Evolutionary conservation across 1,140 invertebrate species (phyloP).

Genomic region (Leptopilina clavipes): DNA sequence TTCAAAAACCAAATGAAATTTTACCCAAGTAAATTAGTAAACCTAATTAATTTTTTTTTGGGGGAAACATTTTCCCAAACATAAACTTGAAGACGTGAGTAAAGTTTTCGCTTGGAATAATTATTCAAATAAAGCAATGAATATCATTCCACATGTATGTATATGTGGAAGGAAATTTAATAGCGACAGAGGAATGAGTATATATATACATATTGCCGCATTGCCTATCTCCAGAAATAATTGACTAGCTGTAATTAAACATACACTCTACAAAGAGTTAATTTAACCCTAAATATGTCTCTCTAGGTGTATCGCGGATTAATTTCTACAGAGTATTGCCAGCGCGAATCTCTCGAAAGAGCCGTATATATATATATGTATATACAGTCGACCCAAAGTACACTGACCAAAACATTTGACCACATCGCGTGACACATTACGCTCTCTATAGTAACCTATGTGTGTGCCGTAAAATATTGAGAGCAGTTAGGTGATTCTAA

Average conservation of each 20-base stretch:
- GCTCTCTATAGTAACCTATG: not conserved
- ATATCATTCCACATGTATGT: not conserved
- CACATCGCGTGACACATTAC: conserved; percentile 51
- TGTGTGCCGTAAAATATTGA: conserved; percentile 56
- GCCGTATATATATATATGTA: too few relatives aligned
- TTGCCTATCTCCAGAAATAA: not conserved
- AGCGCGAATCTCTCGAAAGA: not conserved
- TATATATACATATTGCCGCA: too few relatives aligned
- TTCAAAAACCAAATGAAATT: too few relatives aligned
- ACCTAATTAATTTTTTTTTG: too few relatives aligned
- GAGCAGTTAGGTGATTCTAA: conserved; percentile 53
- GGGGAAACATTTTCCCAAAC: not conserved
- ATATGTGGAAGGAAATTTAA: not conserved
- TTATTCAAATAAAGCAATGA: conserved; percentile 17
- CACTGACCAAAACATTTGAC: conserved; percentile 58
- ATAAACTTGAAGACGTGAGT: not conserved
- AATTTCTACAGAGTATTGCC: conserved; percentile 50
- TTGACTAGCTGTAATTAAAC: not conserved
- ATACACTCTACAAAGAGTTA: not conserved
- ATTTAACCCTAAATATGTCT: conserved; percentile 35
- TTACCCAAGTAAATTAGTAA: too few relatives aligned
- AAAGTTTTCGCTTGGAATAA: not conserved
- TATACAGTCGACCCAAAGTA: conserved; percentile 44
- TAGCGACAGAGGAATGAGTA: not conserved
- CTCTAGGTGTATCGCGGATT: conserved; percentile 46